phyloP scores from a whole-genome alignment of 2,888 invertebrate genomes.

The Agrilus cyanescens region DNA sequence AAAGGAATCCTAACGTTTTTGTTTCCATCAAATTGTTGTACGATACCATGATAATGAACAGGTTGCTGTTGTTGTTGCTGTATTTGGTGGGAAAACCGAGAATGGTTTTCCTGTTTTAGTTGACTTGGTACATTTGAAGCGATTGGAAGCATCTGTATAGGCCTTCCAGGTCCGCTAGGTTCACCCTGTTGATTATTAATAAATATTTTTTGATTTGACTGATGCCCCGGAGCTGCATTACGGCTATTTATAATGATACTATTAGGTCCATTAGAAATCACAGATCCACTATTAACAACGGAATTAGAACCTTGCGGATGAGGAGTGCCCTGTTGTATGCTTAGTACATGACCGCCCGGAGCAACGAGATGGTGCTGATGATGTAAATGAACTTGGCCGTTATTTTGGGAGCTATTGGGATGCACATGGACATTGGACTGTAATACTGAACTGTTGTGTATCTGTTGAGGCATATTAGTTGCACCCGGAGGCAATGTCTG shows the following conservation, averaged over 20 bases:
- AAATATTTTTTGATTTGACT: slow-evolving; percentile 29
- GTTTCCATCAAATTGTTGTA: slow-evolving; percentile 31
- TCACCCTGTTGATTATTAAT: slow-evolving; percentile 30
- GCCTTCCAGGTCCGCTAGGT: slow-evolving; percentile 33
- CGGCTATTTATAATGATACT: slow-evolving; percentile 26
- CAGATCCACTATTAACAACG: slow-evolving; percentile 13
- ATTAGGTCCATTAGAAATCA: slow-evolving; percentile 14
- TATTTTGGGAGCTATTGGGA: slow-evolving; percentile 7
- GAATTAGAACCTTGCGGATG: slow-evolving; percentile 12
- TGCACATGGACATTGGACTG: slow-evolving; percentile 11
- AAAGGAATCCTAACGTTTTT: slow-evolving; percentile 26
- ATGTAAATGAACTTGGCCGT: slow-evolving; percentile 19
- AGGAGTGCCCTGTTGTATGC: slow-evolving; percentile 37
- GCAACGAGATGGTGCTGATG: slow-evolving; percentile 37
- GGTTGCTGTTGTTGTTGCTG: slow-evolving; percentile 20
- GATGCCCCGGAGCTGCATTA: slow-evolving; percentile 14
- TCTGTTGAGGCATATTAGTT: slow-evolving; percentile 11
- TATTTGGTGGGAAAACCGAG: slow-evolving; percentile 1
- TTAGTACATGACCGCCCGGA: slow-evolving; percentile 48
- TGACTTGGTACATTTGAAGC: slow-evolving; percentile 21
- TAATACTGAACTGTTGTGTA: slow-evolving; percentile 14
- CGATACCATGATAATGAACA: slow-evolving; percentile 18
- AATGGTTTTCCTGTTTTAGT: slow-evolving; percentile 17
- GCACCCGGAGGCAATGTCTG: background rate
- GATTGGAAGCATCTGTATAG: slow-evolving; percentile 29